Conservation (phyloP, 2,113 vertebrate species). For the Pimephales promelas region DNA sequence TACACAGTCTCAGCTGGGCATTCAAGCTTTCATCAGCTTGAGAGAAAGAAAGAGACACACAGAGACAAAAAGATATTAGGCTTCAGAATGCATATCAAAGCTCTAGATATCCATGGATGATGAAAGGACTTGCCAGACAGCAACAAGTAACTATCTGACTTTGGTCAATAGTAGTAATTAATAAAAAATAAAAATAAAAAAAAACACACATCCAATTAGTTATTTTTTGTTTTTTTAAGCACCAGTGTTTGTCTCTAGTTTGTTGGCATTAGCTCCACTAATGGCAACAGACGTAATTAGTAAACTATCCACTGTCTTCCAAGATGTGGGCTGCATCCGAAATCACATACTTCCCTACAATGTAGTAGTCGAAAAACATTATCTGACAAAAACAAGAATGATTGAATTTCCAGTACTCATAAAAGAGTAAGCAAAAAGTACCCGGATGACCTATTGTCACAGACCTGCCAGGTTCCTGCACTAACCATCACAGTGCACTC, state of each 20-base stretch:
- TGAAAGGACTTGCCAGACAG: conserved; percentile 42
- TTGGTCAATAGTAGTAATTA: conserved; percentile 24
- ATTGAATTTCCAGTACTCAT: too few relatives aligned
- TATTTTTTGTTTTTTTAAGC: conserved; percentile 2
- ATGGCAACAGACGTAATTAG: neutral
- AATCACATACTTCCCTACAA: too few relatives aligned
- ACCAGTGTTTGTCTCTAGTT: neutral
- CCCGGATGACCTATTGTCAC: too few relatives aligned
- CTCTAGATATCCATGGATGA: conserved; percentile 29
- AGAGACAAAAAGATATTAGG: conserved; percentile 19
- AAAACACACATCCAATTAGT: neutral
- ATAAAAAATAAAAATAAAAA: neutral
- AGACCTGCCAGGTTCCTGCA: too few relatives aligned
- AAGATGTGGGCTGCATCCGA: neutral
- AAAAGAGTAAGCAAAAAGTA: too few relatives aligned
- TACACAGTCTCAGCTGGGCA: conserved; percentile 40
- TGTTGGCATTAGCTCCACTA: neutral
- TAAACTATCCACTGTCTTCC: neutral
- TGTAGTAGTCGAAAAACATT: too few relatives aligned
- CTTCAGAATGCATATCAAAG: conserved; percentile 52
- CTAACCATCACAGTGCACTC: too few relatives aligned
- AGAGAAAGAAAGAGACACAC: conserved; percentile 20
- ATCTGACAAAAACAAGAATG: too few relatives aligned
- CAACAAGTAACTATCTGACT: conserved; percentile 4
- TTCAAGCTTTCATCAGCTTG: conserved; percentile 41